Evolutionary conservation across 1,140 invertebrate species (phyloP), one percentile per base, ranked within the genome.

Genomic region (Panagrolaimus sp.): DNA sequence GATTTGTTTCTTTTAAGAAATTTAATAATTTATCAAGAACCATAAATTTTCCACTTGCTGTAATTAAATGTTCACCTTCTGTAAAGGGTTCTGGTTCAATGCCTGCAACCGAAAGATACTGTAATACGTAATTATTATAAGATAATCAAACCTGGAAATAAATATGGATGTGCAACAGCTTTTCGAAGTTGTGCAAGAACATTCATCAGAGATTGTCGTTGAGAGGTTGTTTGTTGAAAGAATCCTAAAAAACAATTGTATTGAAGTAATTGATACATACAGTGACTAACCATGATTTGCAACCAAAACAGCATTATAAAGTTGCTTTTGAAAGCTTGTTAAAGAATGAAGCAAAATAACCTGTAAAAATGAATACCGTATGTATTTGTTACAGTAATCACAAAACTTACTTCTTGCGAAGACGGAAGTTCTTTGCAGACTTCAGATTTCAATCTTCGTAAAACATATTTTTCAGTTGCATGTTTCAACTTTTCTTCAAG

Each of bases 101-200:
- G 8, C 65, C 43, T 21, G 1, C 9, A 38, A n/a, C n/a, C n/a
- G n/a, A 38, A 38, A 38, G 2, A 38, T 38, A 38, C 7, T 7
- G 2, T 17, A 3, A 32, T 9, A 32, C 15, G 24, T 48, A 64
- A 62, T 32, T n/a, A 65, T 1, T 1, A 67, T 21, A 26, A 14
- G 9, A 17, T 1, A 65, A 10, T 14, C 73, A 71, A 71, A 84
- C 84, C 84, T 77, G 84, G 80, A 86, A 98, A 98, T 91, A 98
- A 96, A 85, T 98, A 98, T 1, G 95, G 95, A 88, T 98, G 95
- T 86, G 98, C 98, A 85, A 94, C 97, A 43, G 98, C 88, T 86
- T 98, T 98, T 65, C 94, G 87, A 71, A 98, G 85, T 84, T 98
- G 95, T 76, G 98, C 94, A 79, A 98, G 95, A 0, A 94, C 96